Evolutionary conservation across 2,797 vertebrate genomes (phyloP).

Genomic region (Sarcoramphus papa): DNA sequence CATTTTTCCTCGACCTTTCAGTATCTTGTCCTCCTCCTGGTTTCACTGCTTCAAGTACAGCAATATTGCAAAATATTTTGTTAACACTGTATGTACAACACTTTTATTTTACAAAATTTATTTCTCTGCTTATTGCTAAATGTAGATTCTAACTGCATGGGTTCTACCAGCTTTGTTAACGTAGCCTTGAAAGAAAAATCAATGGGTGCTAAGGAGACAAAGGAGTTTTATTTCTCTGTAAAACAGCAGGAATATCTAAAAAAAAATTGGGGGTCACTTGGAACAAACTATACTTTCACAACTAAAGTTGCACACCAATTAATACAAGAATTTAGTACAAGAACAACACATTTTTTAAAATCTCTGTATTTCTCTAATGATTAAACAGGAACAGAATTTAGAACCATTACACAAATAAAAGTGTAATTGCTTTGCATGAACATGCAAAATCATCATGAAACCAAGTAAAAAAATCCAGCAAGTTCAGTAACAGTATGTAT

Average conservation of each 20-base stretch:
- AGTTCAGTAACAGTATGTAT: not conserved
- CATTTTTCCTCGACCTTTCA: constrained; percentile 71
- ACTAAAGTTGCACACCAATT: not conserved
- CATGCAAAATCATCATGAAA: not conserved
- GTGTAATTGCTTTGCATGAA: not conserved
- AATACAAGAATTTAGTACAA: not conserved
- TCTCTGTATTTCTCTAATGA: not conserved
- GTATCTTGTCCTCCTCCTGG: constrained; percentile 61
- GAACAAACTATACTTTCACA: constrained; percentile 29
- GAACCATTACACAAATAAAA: not conserved
- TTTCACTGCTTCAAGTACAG: constrained; percentile 65
- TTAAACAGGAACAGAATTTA: not conserved
- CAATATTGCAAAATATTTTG: constrained; percentile 50
- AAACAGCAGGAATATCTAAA: constrained; percentile 14
- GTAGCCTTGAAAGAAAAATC: constrained; percentile 57
- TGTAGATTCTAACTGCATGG: constrained; percentile 48
- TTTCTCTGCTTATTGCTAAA: constrained; percentile 38
- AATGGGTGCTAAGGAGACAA: constrained; percentile 65
- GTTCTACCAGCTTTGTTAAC: constrained; percentile 62
- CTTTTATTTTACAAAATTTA: constrained; percentile 48
- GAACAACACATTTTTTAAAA: not conserved
- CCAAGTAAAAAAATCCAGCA: not conserved
- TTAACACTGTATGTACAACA: not conserved
- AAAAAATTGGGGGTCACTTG: not conserved
- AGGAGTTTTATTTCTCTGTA: constrained; percentile 44